Base-by-base conservation (phyloP, 2,888 invertebrate genomes). In the Orthonychiurus folsomi region DNA sequence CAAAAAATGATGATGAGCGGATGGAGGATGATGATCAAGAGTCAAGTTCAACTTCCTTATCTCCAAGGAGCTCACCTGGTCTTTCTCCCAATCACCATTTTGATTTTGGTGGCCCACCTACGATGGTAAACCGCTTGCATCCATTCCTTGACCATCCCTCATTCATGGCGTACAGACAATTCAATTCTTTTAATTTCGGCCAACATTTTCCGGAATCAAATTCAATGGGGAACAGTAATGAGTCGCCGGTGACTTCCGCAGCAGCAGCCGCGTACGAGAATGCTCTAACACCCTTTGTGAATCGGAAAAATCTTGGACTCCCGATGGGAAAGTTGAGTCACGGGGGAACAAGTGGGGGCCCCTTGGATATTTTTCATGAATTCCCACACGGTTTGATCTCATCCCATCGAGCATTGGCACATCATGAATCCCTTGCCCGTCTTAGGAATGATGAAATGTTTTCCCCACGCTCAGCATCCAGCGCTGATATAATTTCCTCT, bases 131-230 rank as follows among this genome's bases (percentile, higher is more conserved):
- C 54, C 55, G 70, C n/a, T 71, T 67, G 52, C 70, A 67, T 53
- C 66, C 67, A 23, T 65, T 71, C 55, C 68, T 72, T 60, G 72
- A 72, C 26, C 72, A 70, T 56, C 69, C 67, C 47, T 68, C 69
- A 27, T 69, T 72, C 63, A 70, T 72, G 67, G 70, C 70, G 23
- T 72, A 72, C 21, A 66, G 70, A 25, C 70, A 70, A 55, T 70
- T 72, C 60, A 70, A 69, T 59, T 69, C 69, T 1, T 70, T 72
- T 61, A 67, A 66, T 56, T 69, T 72, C 59, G 66, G 64, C n/a
- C 67, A 66, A 52, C 66, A 65, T 37, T 59, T 54, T 57, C 59
- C 59, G 18, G 50, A 61, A 1, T 61, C 55, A 53, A 63, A 60
- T 48, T 12, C 15, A 15, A 15, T 48, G 48, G 48, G 48, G 12